Evolutionary conservation across 2,113 vertebrate species (phyloP).

Genomic region (Pteropus alecto): DNA sequence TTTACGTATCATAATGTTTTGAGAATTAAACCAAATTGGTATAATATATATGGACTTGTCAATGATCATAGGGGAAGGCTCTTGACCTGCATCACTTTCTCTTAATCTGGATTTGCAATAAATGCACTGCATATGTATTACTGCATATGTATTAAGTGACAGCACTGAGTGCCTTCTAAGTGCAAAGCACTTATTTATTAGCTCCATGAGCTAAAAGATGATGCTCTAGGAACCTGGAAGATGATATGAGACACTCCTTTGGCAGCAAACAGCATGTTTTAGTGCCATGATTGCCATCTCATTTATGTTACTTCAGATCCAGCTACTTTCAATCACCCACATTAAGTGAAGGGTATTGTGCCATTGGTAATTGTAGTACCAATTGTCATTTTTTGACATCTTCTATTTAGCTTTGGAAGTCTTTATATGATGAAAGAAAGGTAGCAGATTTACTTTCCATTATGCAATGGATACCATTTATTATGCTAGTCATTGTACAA

Average conservation of each 20-base stretch:
- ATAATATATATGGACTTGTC: not conserved
- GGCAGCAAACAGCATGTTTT: not conserved
- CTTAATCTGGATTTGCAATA: not conserved
- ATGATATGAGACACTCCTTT: not conserved
- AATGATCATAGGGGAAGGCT: not conserved
- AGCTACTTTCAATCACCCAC: not conserved
- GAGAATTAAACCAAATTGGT: not conserved
- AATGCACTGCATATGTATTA: no score
- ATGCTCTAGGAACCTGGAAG: not conserved
- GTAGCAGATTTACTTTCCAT: not conserved
- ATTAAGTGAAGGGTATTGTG: not conserved
- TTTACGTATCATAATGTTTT: not conserved
- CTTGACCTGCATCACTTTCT: not conserved
- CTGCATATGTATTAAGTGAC: no score
- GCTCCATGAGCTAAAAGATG: not conserved
- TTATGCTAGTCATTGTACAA: not conserved
- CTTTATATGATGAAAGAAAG: not conserved
- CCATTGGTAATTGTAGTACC: not conserved
- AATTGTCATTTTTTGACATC: not conserved
- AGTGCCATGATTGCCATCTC: rapidly evolving
- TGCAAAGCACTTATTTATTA: not conserved
- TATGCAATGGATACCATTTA: not conserved
- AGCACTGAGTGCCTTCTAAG: not conserved
- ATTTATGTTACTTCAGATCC: not conserved
- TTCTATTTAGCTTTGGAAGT: not conserved